A percentile compares a stretch with the other conserved stretches of the same genome.
These are phyloP conservation scores for Girardinus metallicus DNA, from an alignment of 2,797 vertebrate genomes.

Conservation along the genomic window DNA sequence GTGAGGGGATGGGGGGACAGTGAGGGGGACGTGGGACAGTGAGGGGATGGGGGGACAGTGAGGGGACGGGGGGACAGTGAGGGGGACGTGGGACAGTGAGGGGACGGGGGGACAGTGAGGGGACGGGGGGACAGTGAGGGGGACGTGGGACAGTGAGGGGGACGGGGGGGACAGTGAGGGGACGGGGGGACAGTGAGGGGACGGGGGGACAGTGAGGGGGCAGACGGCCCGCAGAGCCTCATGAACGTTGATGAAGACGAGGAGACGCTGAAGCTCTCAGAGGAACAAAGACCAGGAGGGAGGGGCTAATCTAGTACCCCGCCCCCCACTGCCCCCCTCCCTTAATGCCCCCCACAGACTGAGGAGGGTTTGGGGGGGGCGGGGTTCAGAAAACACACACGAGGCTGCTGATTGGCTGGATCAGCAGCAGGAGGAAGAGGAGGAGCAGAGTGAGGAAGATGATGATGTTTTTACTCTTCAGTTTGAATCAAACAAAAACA, in stretches of 20 bases:
- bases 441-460: constrained; percentile 17
- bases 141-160: neutral
- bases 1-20: neutral
- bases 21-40: constrained; percentile 27
- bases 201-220: neutral
- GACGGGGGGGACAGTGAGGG: neutral
- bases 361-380: neutral
- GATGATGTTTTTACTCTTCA: constrained; percentile 19
- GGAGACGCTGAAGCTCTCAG: constrained; percentile 29
- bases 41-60: neutral
- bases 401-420: constrained; percentile 41
- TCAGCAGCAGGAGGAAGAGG: constrained; percentile 42
- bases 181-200: too few species aligned
- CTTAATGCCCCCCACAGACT: neutral
- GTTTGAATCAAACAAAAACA: neutral
- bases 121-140: neutral
- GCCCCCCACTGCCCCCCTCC: neutral
- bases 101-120: neutral
- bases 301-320: constrained; percentile 11
- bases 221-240: constrained; percentile 60
- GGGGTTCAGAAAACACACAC: constrained; percentile 33
- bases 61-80: neutral
- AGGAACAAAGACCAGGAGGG: constrained; percentile 7
- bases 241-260: constrained; percentile 75
- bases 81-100: neutral